These are phyloP conservation scores for Cliona cf. orientalis DNA, from an alignment of 37 sponge, comb jelly and placozoan genomes.

Conservation along the genomic window DNA sequence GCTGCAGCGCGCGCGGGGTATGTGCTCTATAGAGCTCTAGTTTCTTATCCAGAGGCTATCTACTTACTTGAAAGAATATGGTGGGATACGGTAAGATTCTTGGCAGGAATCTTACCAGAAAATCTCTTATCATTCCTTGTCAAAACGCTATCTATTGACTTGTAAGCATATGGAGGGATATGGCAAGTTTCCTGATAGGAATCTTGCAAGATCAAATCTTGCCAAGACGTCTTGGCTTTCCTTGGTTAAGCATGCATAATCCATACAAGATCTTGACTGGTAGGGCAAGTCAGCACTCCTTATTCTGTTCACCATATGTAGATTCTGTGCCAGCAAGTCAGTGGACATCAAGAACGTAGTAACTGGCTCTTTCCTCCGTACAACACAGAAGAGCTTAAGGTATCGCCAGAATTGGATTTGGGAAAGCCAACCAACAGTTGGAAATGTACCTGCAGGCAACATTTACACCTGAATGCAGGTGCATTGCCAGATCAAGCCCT, in stretches of 20 bases:
- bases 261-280: neutral
- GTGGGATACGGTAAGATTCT: too few relatives aligned
- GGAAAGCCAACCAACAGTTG: conserved; percentile 53
- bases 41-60: too few relatives aligned
- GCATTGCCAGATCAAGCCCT: conserved; percentile 57
- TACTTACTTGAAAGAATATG: too few relatives aligned
- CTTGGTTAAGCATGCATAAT: too few relatives aligned
- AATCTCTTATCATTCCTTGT: neutral
- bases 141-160: neutral
- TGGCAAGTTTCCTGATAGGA: too few relatives aligned
- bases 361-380: conserved; percentile 25
- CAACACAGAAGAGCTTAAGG: conserved; percentile 1
- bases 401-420: conserved; percentile 17
- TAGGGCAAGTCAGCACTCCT: conserved; percentile 25
- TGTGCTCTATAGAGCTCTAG: too few relatives aligned
- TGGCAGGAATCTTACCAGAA: too few relatives aligned
- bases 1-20: too few relatives aligned
- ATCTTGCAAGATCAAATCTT: too few relatives aligned
- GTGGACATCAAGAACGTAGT: conserved; percentile 16
- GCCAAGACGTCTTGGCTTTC: too few relatives aligned
- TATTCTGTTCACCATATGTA: neutral
- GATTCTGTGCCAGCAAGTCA: neutral
- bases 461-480: conserved; percentile 32
- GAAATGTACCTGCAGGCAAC: conserved; percentile 55
- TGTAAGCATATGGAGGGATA: too few relatives aligned